Percentiles rank a stretch among this genome's conserved stretches.
Conservation (phyloP, 2,888 invertebrate genomes). For the Cybosia mesomella region DNA sequence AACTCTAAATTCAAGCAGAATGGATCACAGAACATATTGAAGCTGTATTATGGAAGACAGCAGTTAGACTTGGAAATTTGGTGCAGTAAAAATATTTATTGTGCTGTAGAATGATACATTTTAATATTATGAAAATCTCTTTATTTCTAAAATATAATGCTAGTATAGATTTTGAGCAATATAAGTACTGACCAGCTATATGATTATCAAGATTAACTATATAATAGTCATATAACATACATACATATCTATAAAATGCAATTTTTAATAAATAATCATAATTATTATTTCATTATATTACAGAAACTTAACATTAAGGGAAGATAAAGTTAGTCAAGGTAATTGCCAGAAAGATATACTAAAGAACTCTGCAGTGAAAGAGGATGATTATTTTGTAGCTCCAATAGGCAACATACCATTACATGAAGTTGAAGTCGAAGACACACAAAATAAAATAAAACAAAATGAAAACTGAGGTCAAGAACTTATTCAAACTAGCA, state of each 20-base stretch:
- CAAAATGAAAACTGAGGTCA: slow-evolving; percentile 77
- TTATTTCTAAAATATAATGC: no score
- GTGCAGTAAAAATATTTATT: no score
- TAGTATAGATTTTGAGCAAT: no score
- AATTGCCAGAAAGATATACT: slow-evolving; percentile 90
- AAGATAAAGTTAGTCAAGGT: slow-evolving; percentile 90
- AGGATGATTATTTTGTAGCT: slow-evolving; percentile 97
- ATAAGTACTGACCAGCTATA: no score
- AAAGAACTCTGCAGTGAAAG: slow-evolving; percentile 90
- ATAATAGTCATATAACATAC: not conserved
- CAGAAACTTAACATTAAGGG: slow-evolving; percentile 89
- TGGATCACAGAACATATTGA: no score
- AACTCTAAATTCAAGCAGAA: no score
- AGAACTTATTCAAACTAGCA: slow-evolving; percentile 62
- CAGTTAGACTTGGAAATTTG: no score
- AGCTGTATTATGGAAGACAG: no score
- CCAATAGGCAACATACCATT: slow-evolving; percentile 95
- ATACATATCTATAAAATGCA: not conserved
- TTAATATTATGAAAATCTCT: no score
- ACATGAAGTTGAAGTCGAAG: slow-evolving; percentile 77
- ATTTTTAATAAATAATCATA: not conserved
- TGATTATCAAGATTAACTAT: no score
- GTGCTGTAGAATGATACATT: no score
- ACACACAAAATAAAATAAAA: slow-evolving; percentile 52
- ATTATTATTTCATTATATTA: slow-evolving; percentile 50